phyloP scores from a whole-genome alignment of 53 echinoderm and acorn worm species.

The Patiria pectinifera region DNA sequence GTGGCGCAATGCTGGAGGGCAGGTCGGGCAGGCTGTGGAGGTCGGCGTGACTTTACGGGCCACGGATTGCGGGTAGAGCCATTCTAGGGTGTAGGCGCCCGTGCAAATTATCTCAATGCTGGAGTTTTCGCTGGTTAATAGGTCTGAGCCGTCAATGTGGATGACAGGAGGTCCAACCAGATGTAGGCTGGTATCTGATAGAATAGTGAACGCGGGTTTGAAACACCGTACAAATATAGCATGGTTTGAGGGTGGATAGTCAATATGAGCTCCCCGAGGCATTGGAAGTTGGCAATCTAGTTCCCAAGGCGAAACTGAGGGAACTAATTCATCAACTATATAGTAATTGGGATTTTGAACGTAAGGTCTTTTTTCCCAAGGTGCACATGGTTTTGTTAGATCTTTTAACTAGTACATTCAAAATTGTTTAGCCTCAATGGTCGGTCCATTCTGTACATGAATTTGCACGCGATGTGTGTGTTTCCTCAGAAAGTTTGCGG shows the following conservation, averaged over 20 bases:
- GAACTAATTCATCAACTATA: too few species aligned
- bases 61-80: constrained; percentile 75
- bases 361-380: too few species aligned
- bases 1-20: constrained; percentile 53
- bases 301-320: too few species aligned
- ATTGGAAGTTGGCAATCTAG: too few species aligned
- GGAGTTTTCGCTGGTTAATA: constrained; percentile 34
- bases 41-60: constrained; percentile 51
- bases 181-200: constrained; percentile 36
- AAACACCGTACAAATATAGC: background rate
- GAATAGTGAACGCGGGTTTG: background rate
- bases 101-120: constrained; percentile 60
- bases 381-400: too few species aligned
- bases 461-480: too few species aligned
- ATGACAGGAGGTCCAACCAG: constrained; percentile 23
- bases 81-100: constrained; percentile 80
- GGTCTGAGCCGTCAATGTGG: constrained; percentile 21
- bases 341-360: too few species aligned
- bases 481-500: too few species aligned
- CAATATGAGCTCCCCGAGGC: too few species aligned
- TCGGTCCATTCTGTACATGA: too few species aligned
- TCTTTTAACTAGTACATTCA: too few species aligned
- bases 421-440: too few species aligned
- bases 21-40: constrained; percentile 72
- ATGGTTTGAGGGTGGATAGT: background rate